Percentiles rank a stretch among this genome's conserved stretches.
Conservation (phyloP, 2,113 vertebrate species). For the Mystacornis crossleyi region DNA sequence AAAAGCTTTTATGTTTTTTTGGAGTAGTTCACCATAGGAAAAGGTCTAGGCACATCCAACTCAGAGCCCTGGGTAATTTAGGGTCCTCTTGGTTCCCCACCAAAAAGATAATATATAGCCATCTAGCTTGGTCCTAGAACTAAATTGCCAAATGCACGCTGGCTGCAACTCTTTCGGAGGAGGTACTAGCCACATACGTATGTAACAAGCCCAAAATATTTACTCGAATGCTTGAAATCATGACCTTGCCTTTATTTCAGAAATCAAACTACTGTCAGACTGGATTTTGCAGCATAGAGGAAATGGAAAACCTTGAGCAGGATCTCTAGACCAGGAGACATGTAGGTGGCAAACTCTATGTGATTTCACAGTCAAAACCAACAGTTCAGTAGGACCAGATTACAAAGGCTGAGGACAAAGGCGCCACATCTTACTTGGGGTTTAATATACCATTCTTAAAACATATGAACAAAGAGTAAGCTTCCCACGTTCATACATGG, state of each 20-base stretch:
- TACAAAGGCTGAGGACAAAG: not conserved
- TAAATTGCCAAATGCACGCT: not conserved
- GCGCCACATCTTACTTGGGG: not conserved
- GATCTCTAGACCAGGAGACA: not conserved
- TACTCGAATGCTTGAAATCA: not conserved
- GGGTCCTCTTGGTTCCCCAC: not conserved
- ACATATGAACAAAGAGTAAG: not conserved
- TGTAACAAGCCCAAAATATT: not conserved
- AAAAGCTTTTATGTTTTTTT: not conserved
- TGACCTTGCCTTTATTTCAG: not conserved
- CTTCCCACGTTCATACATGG: rapidly evolving
- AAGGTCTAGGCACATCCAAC: not conserved
- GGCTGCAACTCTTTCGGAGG: not conserved
- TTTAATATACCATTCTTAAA: not conserved
- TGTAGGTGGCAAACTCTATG: not conserved
- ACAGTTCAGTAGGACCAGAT: not conserved
- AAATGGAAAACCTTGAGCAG: not conserved
- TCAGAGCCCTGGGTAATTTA: not conserved
- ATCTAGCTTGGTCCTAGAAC: not conserved
- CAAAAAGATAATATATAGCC: not conserved
- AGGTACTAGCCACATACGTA: rapidly evolving
- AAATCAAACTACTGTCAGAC: not conserved
- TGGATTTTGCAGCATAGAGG: not conserved
- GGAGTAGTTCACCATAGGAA: not conserved
- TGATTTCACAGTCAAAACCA: not conserved